Base-by-base conservation (phyloP, 1,140 invertebrate genomes). In the Acyrthosiphon pisum region DNA sequence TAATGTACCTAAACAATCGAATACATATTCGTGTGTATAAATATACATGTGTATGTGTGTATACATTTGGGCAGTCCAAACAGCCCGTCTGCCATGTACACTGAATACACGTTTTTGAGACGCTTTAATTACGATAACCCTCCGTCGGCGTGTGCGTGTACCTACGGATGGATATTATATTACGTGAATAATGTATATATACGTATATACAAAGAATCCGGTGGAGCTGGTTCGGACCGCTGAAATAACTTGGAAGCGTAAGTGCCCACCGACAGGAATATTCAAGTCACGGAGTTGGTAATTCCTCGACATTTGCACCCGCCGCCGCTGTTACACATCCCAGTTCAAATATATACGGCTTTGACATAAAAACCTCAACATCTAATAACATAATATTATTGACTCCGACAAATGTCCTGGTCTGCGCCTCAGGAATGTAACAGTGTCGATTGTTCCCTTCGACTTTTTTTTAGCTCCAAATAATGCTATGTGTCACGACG, bases 301-400 rank as follows among this genome's bases (percentile, higher is more conserved):
- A 89, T 89, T 53, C n/a, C 18, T 88, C 86, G 44, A 88, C 30
- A 89, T 50, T 53, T 89, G n/a, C 48, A 48, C 86, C 14, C 86
- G 26, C 44, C 14, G 20, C 84, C 30, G 46, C 37, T 20, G 86
- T 35, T 48, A n/a, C 44, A 48, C 41, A 30, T 46, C 84, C 22
- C 41, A 30, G 8, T 46, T 86, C 37, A 41, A 84, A 50, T 89
- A 89, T 37, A 50, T 53, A 53, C 87, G n/a, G 20, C 48, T 89
- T 35, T 50, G 30, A n/a, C 30, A 44, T 89, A 50, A 89, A 89
- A 89, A 89, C 87, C 20, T 89, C 2, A 37, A 53, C 48, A 37
- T 53, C 88, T 56, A 89, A 89, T 89, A 56, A 37, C 50, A 56
- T 89, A 9, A 89, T 89, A 89, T 53, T 89, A 89, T 89, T 56